Evolutionary conservation across 2,888 invertebrate genomes (phyloP), one percentile per base, ranked within the genome.

Genomic region (Catocala nupta): DNA sequence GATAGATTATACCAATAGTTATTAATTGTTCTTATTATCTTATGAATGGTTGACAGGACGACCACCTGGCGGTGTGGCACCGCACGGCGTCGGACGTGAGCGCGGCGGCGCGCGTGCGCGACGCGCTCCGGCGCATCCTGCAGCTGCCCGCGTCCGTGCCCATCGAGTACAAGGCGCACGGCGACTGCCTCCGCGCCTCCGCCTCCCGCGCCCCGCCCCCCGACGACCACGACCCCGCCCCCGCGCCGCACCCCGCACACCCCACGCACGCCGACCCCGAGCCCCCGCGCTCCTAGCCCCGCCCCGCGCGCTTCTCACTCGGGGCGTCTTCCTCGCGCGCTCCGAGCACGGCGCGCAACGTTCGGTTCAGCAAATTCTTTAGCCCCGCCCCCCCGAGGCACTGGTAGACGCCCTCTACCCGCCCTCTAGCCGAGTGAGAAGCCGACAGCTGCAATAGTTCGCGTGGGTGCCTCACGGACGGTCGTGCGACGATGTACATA

Each of bases 51-150:
- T 49, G 45, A 5, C 85, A 98, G 97, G 99, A 99, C 93, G 99
- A 99, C 88, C 97, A 98, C 88, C 96, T 99, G 84, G 98, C 99
- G 75, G 96, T 99, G 82, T 99, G 99, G 99, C 99, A 99, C 93
- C 96, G 98, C 90, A 99, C 98, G 77, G 98, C 99, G 58, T 96
- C 97, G 72, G 99, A 99, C 95, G 96, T 96, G 84, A 96, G 95
- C 72, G 98, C 98, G 74, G 98, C 98, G 80, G 96, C 96, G 74
- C 96, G 99, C 83, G 99, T 99, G 82, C 96, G 99, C 75, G 99
- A 99, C 94, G 98, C 99, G 51, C 94, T 99, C 82, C 97, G 98
- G 81, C 96, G 99, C 89, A 97, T 99, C 85, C 96, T 99, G 86
- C 98, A 99, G 95, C 96, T 99, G 89, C 99, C 99, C 71, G 95